phyloP scores from a whole-genome alignment of 2,113 vertebrate species.

The Podarcis raffonei region DNA sequence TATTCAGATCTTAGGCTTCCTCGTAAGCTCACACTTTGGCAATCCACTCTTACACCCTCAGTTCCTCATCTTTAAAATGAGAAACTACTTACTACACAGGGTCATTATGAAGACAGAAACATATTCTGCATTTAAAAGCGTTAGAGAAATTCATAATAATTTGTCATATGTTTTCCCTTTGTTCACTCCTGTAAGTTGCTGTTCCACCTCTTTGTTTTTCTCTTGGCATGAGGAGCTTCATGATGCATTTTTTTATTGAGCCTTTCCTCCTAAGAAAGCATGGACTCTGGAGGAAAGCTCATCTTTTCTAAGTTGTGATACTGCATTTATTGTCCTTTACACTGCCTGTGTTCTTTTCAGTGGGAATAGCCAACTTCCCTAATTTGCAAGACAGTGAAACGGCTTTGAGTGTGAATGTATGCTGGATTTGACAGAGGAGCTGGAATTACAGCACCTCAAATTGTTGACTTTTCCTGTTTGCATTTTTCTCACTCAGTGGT shows the following conservation, averaged over 20 bases:
- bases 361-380: background rate
- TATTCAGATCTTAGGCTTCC: background rate
- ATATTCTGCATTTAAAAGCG: no score
- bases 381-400: background rate
- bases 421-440: slow-evolving; percentile 13
- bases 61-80: background rate
- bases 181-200: background rate
- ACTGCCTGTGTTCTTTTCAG: slow-evolving; percentile 10
- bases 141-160: background rate
- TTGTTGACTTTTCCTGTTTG: background rate
- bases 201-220: background rate
- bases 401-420: background rate
- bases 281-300: slow-evolving; percentile 24
- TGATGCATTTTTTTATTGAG: background rate
- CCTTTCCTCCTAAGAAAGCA: background rate
- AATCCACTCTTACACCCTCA: background rate
- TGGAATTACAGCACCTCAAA: slow-evolving; percentile 5
- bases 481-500: background rate
- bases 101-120: background rate
- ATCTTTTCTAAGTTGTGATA: background rate
- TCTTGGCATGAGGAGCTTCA: background rate
- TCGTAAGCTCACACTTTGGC: background rate
- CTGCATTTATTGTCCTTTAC: background rate
- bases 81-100: background rate
- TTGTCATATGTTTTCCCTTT: no score